phyloP scores from a whole-genome alignment of 2,888 invertebrate genomes.

The Amphipyra berbera region DNA sequence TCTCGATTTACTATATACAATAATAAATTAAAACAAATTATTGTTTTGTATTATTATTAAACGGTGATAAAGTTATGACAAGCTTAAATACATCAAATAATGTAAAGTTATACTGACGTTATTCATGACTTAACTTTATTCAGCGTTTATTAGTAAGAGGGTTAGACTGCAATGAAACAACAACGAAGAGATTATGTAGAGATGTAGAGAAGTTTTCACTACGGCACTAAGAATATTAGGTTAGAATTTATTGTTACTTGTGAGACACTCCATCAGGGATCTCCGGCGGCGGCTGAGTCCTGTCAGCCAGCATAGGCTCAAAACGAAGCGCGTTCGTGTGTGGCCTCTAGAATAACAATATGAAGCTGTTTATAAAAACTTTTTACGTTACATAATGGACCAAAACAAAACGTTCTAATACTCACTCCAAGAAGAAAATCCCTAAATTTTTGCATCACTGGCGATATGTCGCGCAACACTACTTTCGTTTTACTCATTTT shows the following conservation, averaged over 20 bases:
- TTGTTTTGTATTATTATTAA: no score
- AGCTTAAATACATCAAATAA: no score
- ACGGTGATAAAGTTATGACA: no score
- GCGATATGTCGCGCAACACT: slow-evolving; percentile 91
- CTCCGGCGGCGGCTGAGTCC: slow-evolving; percentile 95
- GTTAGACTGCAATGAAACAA: no score
- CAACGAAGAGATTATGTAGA: no score
- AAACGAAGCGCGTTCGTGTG: slow-evolving; percentile 92
- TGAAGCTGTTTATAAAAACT: slow-evolving; percentile 7
- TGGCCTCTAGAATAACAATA: slow-evolving; percentile 85
- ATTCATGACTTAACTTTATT: no score
- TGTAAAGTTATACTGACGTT: no score
- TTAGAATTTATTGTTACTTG: slow-evolving; percentile 74
- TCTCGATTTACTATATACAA: no score
- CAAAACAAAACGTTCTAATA: slow-evolving; percentile 47
- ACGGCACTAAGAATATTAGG: slow-evolving; percentile 10
- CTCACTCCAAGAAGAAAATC: slow-evolving; percentile 92
- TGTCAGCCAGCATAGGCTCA: slow-evolving; percentile 91
- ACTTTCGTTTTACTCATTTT: slow-evolving; percentile 83
- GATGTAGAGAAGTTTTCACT: no score
- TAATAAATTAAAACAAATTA: no score
- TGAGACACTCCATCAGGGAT: slow-evolving; percentile 96
- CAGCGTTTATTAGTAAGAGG: no score
- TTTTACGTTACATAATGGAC: slow-evolving; percentile 70
- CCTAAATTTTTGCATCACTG: slow-evolving; percentile 90